Evolutionary conservation across 2,797 vertebrate genomes (phyloP), one percentile per base, ranked within the genome.

Genomic region (Helicolenus hilgendorfi): DNA sequence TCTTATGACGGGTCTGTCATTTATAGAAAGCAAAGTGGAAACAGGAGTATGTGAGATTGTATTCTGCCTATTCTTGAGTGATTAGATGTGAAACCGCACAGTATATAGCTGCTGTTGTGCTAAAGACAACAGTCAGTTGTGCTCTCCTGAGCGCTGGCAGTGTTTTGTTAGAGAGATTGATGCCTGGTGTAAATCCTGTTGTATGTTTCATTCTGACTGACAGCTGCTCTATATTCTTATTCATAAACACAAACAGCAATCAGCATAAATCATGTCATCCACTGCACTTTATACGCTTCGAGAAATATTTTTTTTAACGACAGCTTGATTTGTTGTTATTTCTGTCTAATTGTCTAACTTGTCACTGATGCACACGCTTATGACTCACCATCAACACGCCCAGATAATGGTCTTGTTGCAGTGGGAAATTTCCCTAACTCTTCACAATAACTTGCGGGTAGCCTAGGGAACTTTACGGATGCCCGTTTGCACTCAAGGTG

Each of bases 311-410:
- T 85, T 94, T 93, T 92, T 88, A 93, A 96, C 72, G 91, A 93
- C 95, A 90, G 92, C 60, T 94, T 93, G 95, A 96, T 96, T 96
- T 95, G 95, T 95, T 94, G 93, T 96, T 96, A 96, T 96, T 96
- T 96, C 94, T 89, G 83, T 92, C 93, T 95, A 96, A 97, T 96
- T 95, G 93, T 96, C 90, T 93, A 73, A 96, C 93, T 95, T 95
- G 94, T 96, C 96, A 95, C 91, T 80, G 92, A 95, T 93, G 92
- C 89, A 78, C 92, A 85, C 83, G 63, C 89, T 93, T 86, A 95
- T 96, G 95, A 97, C 92, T 96, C 94, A 92, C 65, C 77, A 85
- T 70, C 83, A 87, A 78, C 94, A 95, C 91, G 90, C 95, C 95
- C 93, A 96, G 81, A 87, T 96, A 95, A 96, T 96, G 93, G 86